Conservation (phyloP, 2,888 invertebrate genomes). For the Eudemis profundana region DNA sequence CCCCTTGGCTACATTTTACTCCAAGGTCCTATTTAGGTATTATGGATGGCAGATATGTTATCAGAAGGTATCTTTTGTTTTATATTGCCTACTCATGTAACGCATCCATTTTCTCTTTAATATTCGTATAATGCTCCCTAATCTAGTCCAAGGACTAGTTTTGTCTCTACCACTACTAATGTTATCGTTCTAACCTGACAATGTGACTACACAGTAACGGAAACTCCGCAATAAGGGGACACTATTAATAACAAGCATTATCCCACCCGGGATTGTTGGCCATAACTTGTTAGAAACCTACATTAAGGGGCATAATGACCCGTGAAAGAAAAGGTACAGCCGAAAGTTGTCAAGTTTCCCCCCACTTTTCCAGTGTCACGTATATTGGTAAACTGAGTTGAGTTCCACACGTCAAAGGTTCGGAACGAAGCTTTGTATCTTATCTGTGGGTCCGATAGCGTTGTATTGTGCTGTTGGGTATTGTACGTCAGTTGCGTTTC, state of each 20-base stretch:
- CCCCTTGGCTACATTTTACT: too few relatives aligned
- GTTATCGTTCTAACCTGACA: not conserved
- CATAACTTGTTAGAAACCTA: slow-evolving; percentile 15
- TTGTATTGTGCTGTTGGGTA: slow-evolving; percentile 58
- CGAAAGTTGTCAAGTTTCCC: slow-evolving; percentile 20
- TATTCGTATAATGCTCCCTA: too few relatives aligned
- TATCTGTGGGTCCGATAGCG: slow-evolving; percentile 71
- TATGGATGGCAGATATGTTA: too few relatives aligned
- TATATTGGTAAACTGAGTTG: slow-evolving; percentile 45
- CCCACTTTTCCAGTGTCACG: slow-evolving; percentile 28
- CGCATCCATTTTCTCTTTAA: too few relatives aligned
- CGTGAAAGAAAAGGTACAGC: slow-evolving; percentile 20
- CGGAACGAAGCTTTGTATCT: slow-evolving; percentile 62
- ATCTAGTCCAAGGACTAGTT: too few relatives aligned
- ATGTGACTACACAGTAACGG: not conserved
- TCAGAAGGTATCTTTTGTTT: too few relatives aligned
- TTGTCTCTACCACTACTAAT: not conserved
- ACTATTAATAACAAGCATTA: slow-evolving; percentile 12
- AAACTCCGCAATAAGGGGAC: not conserved
- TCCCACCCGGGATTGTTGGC: not conserved
- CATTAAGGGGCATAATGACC: slow-evolving; percentile 25
- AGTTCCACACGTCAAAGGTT: slow-evolving; percentile 59
- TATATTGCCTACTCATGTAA: too few relatives aligned
- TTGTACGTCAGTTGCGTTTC: slow-evolving; percentile 66
- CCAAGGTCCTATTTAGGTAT: too few relatives aligned